Evolutionary conservation across 2,113 vertebrate genomes (phyloP), one percentile per base, ranked within the genome.

Genomic region (Myotis davidii): DNA sequence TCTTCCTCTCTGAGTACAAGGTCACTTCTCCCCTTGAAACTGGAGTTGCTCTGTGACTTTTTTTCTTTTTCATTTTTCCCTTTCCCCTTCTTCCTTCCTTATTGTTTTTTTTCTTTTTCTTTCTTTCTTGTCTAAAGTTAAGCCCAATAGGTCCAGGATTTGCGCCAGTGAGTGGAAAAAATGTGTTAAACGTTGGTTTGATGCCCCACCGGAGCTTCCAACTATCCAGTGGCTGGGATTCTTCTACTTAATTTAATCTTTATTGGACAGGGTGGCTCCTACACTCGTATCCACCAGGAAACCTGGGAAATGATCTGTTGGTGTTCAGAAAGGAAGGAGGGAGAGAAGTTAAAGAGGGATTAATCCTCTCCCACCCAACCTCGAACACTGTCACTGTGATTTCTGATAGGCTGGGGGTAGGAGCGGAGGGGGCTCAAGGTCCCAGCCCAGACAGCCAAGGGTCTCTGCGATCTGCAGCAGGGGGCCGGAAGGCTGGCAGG

Each of bases 231-330:
- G 94, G 88, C 96, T 97, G 95, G 97, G 95, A 97, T 98, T 97
- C 97, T 98, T 98, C 98, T 98, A 98, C 97, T 98, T 98, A 97
- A 98, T 98, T 98, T 98, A 98, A 97, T 98, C 98, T 98, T 97
- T 96, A 97, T 97, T 98, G 97, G 97, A 32, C 94, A 94, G 95
- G 73, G 89, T 69, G 67, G 92, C 92, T 97, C 76, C 94, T 97
- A 16, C 3, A 23, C 94, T 78, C 70, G 82, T 96, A 97, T 98
- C 98, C 96, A 95, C 88, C 34, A 93, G 72, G 70, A 97, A 96
- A 85, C 93, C 67, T 18, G 69, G 29, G 95, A 97, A 98, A 97
- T 3, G 20, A 92, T 82, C 85, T 61, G 21, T 5, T 87, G 95
- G 96, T 73, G 88, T 95, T 94, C 92, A 95, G 84, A 96, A 97